Evolutionary conservation across 2,888 invertebrate genomes (phyloP).

Genomic region (Drosophila subsilvestris): DNA sequence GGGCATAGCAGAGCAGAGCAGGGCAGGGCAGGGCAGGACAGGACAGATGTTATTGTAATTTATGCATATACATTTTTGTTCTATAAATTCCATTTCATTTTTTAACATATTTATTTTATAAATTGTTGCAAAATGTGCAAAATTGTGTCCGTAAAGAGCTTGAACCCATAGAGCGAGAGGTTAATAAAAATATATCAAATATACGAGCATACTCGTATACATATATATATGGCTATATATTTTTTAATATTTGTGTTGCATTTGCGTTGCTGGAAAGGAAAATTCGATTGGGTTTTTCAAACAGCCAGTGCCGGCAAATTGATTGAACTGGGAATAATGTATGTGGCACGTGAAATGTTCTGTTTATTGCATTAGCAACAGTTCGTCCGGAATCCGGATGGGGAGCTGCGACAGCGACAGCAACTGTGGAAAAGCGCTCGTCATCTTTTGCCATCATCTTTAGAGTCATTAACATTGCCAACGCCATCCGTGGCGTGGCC

Average conservation of each 20-base stretch:
- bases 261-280: slow-evolving; percentile 11
- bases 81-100: slow-evolving; percentile 49
- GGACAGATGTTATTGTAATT: slow-evolving; percentile 70
- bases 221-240: slow-evolving; percentile 18
- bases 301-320: slow-evolving; percentile 26
- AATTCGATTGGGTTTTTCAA: slow-evolving; percentile 34
- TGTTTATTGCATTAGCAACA: slow-evolving; percentile 40
- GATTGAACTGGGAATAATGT: slow-evolving; percentile 40
- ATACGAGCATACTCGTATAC: slow-evolving; percentile 4
- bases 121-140: slow-evolving; percentile 52
- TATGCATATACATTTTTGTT: slow-evolving; percentile 63
- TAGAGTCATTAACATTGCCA: slow-evolving; percentile 68
- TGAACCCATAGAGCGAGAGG: slow-evolving; percentile 20
- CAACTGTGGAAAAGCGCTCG: slow-evolving; percentile 31
- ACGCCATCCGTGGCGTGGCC: slow-evolving; percentile 55
- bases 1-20: slow-evolving; percentile 42
- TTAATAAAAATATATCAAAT: slow-evolving; percentile 58
- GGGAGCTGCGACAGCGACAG: neutral
- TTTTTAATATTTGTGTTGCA: slow-evolving; percentile 57
- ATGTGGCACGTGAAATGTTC: slow-evolving; percentile 32
- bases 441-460: slow-evolving; percentile 69
- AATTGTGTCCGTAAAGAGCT: slow-evolving; percentile 53
- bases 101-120: slow-evolving; percentile 41
- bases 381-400: slow-evolving; percentile 12
- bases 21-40: slow-evolving; percentile 11